Evolutionary conservation across 1,140 invertebrate genomes (phyloP).

Genomic region (Lepidurus packardi): DNA sequence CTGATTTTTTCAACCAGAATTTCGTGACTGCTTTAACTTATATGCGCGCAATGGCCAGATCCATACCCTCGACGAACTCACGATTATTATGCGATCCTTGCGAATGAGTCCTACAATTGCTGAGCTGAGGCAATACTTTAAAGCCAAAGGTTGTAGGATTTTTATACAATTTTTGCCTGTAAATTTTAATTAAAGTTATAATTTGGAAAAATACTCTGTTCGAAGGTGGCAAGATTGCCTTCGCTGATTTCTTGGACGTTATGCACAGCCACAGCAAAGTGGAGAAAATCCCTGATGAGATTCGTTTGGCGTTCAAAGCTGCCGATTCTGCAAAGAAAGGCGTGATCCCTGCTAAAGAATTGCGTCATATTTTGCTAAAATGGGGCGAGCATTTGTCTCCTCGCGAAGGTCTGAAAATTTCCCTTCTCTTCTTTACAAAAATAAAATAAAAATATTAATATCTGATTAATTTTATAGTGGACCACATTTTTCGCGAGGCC

Average conservation of each 20-base stretch:
- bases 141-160: conserved; percentile 62
- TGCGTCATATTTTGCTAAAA: conserved; percentile 77
- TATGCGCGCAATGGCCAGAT: conserved; percentile 80
- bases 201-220: background rate
- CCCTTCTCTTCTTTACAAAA: conserved; percentile 20
- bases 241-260: conserved; percentile 90
- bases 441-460: background rate
- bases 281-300: conserved; percentile 84
- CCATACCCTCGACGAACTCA: conserved; percentile 78
- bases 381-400: conserved; percentile 86
- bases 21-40: conserved; percentile 88
- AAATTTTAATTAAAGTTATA: background rate
- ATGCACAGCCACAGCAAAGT: conserved; percentile 83
- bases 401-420: conserved; percentile 66
- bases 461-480: conserved; percentile 56
- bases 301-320: conserved; percentile 80
- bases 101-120: conserved; percentile 87
- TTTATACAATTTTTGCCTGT: conserved; percentile 6
- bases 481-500: conserved; percentile 87
- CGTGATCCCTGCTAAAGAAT: conserved; percentile 69
- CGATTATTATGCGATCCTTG: conserved; percentile 86
- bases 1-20: conserved; percentile 60
- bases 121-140: conserved; percentile 78
- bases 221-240: conserved; percentile 82
- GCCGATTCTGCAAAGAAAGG: conserved; percentile 68